phyloP scores from a whole-genome alignment of 2,113 vertebrate species.

The Ochotona princeps region DNA sequence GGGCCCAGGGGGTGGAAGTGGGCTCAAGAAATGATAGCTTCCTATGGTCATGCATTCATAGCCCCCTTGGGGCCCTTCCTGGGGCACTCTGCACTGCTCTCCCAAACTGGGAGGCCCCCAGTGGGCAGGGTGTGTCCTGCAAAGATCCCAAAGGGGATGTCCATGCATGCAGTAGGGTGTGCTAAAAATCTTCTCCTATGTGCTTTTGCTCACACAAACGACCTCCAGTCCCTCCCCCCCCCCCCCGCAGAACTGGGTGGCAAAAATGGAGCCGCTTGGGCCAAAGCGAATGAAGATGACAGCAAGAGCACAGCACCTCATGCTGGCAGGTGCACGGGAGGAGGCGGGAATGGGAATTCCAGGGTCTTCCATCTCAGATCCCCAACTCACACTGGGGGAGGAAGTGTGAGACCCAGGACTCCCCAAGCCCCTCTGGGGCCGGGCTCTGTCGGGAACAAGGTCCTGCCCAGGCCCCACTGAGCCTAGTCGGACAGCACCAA shows the following conservation, averaged over 20 bases:
- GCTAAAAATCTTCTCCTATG: not conserved
- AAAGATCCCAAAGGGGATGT: too few species aligned
- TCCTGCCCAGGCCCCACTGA: too few species aligned
- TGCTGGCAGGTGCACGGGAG: too few species aligned
- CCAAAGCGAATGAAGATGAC: not conserved
- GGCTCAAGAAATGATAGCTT: too few species aligned
- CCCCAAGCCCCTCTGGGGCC: not conserved
- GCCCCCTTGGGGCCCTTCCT: too few species aligned
- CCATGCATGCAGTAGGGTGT: accelerated
- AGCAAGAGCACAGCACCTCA: not conserved
- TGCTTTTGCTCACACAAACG: not conserved
- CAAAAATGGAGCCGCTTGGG: not conserved
- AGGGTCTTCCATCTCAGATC: not conserved
- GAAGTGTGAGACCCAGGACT: not conserved
- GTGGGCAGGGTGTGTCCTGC: not conserved
- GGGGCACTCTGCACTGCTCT: not conserved
- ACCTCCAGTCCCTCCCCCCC: not conserved
- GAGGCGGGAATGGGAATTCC: not conserved
- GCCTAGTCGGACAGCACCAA: too few species aligned
- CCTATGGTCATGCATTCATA: too few species aligned
- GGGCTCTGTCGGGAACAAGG: accelerated
- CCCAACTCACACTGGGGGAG: not conserved
- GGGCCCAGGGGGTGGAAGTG: not conserved
- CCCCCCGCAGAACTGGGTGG: not conserved
- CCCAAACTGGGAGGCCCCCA: too few species aligned